Conservation (phyloP, 2,797 vertebrate genomes). For the Myiotriccus ornatus region DNA sequence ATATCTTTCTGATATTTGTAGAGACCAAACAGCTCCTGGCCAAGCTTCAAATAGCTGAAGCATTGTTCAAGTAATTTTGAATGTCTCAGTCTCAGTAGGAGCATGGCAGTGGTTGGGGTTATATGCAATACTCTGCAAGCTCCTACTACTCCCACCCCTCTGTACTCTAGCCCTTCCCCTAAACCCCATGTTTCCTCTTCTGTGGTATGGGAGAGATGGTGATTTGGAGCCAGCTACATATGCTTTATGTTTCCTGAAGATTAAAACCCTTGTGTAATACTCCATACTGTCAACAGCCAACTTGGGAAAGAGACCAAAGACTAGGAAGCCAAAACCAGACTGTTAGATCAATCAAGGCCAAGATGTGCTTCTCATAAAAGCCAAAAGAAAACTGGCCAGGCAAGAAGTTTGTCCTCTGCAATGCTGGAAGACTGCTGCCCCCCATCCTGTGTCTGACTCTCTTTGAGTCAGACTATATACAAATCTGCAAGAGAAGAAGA, state of each 20-base stretch:
- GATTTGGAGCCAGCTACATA: constrained; percentile 3
- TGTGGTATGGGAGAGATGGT: not conserved
- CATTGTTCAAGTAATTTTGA: not conserved
- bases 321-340: constrained; percentile 36
- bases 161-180: not conserved
- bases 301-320: constrained; percentile 37
- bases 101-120: not conserved
- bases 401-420: not conserved
- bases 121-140: not conserved
- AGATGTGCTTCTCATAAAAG: constrained; percentile 19
- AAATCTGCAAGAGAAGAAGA: not conserved
- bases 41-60: not conserved
- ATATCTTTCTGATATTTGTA: not conserved
- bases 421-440: not conserved
- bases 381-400: not conserved
- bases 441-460: not conserved
- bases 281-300: constrained; percentile 50
- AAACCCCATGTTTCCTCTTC: not conserved
- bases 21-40: not conserved
- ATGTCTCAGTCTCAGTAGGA: not conserved
- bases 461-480: not conserved
- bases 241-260: constrained; percentile 57
- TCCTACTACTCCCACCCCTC: not conserved
- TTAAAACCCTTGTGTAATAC: constrained; percentile 45
- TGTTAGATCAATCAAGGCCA: constrained; percentile 41